Evolutionary conservation across 2,113 vertebrate species (phyloP).

Genomic region (Chloroceryle aenea): DNA sequence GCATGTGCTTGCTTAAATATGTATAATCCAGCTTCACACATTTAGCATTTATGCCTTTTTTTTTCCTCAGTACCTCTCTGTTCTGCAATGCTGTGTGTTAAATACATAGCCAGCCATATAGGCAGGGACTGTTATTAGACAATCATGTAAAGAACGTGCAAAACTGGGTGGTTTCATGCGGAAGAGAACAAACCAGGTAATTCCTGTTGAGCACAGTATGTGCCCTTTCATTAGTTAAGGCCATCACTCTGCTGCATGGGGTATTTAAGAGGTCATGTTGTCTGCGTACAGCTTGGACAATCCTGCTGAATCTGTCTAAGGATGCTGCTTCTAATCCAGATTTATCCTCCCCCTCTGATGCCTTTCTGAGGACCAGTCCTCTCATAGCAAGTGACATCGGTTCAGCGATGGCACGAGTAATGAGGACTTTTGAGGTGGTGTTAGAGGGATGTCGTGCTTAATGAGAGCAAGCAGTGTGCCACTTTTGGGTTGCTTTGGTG

Average conservation of each 20-base stretch:
- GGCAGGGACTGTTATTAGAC: background rate
- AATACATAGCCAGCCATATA: background rate
- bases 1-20: background rate
- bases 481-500: background rate
- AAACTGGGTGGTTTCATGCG: background rate
- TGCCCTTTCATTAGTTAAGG: background rate
- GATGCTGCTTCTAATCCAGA: background rate
- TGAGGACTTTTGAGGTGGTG: background rate
- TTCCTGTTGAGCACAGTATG: background rate
- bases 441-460: background rate
- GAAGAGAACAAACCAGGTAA: slow-evolving; percentile 4
- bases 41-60: background rate
- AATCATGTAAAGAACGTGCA: background rate
- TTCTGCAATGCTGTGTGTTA: background rate
- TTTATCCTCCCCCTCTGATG: background rate
- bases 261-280: background rate
- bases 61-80: slow-evolving; percentile 1
- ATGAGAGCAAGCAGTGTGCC: background rate
- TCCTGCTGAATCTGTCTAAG: background rate
- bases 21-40: slow-evolving; percentile 21
- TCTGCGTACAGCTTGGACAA: background rate
- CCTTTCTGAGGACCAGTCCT: background rate
- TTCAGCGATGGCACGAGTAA: background rate
- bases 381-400: rapidly evolving
- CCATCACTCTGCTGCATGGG: rapidly evolving